These are phyloP conservation scores for Dinocampus coccinellae DNA, from an alignment of 2,888 invertebrate species.

Conservation along the genomic window DNA sequence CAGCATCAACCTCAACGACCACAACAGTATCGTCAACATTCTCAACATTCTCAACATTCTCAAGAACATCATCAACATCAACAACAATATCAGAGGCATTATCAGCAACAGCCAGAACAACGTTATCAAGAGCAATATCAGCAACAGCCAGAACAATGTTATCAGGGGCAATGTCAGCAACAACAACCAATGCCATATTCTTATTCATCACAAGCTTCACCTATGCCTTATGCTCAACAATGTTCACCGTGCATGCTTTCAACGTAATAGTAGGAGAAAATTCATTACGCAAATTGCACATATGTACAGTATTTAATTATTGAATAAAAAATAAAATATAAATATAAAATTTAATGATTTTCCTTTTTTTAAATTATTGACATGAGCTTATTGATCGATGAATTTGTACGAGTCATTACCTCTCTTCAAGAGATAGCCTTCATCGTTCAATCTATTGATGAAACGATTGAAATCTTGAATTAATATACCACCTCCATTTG, in stretches of 20 bases:
- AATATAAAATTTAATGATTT: too few species aligned
- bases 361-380: neutral
- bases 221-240: neutral
- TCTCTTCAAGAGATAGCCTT: conserved; percentile 88
- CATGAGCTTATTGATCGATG: conserved; percentile 65
- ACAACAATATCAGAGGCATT: too few species aligned
- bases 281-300: neutral
- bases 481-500: conserved; percentile 76
- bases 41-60: neutral
- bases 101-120: neutral
- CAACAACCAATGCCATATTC: neutral
- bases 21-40: neutral
- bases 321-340: neutral
- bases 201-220: neutral
- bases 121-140: neutral
- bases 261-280: neutral
- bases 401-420: conserved; percentile 81
- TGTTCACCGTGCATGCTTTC: neutral
- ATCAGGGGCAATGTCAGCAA: neutral
- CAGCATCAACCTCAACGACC: neutral
- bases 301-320: neutral
- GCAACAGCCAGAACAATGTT: neutral
- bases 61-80: neutral
- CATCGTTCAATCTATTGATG: conserved; percentile 84
- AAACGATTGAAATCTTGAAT: conserved; percentile 78